Base-by-base conservation (phyloP, 2,888 invertebrate genomes). In the Coelinius sp. region DNA sequence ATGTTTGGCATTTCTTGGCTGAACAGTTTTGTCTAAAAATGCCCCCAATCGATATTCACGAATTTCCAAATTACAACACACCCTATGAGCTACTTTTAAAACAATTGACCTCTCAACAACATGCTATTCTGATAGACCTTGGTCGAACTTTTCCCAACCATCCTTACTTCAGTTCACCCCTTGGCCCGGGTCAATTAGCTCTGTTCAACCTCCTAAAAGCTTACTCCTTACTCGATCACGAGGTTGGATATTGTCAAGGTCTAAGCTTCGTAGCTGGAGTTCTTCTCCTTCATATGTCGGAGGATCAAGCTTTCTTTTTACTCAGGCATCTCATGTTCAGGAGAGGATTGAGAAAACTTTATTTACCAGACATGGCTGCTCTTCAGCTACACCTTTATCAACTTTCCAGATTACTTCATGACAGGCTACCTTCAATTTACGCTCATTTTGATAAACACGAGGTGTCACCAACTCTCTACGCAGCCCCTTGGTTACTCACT, bases 191-290 rank as follows among this genome's bases (percentile, higher is more conserved):
- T 0, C 98, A 98, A 84, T 88, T 98, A 75, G 95, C 97, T 0
- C 88, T 99, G 2, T 99, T 97, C 88, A 98, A 98, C 89, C 90
- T 98, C 20, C 89, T 99, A 27, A 99, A 99, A 88, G 98, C 98
- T 0, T 98, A 98, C 86, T 98, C 98, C 0, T 90, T 98, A 25
- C 88, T 98, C 41, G 98, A 99, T 87, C 94, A 94, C 0, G 97
- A 98, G 83, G 95, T 99, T 0, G 98, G 97, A 0, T 98, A 98
- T 88, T 98, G 98, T 79, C 98, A 99, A 88, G 98, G 98, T 0
- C 90, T 98, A 8, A 97, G 97, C 82, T 99, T 98, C 84, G 96
- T 98, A 1, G 98, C 97, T 74, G 98, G 97, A 10, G 93, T 98
- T 0, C 89, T 99, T 1, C 89, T 99, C 8, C 89, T 99, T 79